phyloP scores from a whole-genome alignment of 2,797 vertebrate genomes.

The Poeciliopsis paucimaculata region DNA sequence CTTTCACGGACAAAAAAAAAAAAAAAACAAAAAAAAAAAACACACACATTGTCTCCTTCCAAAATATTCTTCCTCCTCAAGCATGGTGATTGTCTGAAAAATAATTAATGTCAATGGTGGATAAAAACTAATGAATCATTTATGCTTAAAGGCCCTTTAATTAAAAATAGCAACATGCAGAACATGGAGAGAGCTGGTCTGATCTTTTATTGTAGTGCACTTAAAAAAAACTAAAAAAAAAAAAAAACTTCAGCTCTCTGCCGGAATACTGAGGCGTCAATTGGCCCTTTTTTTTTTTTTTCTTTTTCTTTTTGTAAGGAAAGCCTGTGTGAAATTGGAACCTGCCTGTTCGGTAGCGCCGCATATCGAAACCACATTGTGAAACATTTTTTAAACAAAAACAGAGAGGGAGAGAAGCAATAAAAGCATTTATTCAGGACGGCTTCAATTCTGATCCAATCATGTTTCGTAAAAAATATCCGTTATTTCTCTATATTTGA shows the following conservation, averaged over 20 bases:
- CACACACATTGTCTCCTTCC: neutral
- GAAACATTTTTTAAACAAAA: constrained; percentile 1
- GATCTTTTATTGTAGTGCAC: neutral
- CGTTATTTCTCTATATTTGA: neutral
- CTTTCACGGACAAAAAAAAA: constrained; percentile 18
- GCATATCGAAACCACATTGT: constrained; percentile 3
- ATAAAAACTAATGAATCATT: neutral
- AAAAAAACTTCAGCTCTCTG: neutral
- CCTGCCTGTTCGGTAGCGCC: neutral
- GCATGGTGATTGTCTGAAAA: neutral
- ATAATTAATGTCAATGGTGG: neutral
- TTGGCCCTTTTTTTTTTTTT: neutral
- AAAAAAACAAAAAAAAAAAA: neutral
- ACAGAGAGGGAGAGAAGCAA: neutral
- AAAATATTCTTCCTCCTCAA: neutral
- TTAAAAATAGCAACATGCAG: neutral
- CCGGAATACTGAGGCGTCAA: neutral
- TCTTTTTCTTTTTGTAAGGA: neutral
- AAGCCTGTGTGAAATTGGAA: constrained; percentile 1
- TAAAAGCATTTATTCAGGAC: neutral
- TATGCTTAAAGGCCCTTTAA: neutral
- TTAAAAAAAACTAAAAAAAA: neutral
- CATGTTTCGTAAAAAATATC: neutral
- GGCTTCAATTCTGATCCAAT: neutral
- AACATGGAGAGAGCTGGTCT: neutral